Evolutionary conservation across 2,797 vertebrate species (phyloP).

Genomic region (Cygnus olor): DNA sequence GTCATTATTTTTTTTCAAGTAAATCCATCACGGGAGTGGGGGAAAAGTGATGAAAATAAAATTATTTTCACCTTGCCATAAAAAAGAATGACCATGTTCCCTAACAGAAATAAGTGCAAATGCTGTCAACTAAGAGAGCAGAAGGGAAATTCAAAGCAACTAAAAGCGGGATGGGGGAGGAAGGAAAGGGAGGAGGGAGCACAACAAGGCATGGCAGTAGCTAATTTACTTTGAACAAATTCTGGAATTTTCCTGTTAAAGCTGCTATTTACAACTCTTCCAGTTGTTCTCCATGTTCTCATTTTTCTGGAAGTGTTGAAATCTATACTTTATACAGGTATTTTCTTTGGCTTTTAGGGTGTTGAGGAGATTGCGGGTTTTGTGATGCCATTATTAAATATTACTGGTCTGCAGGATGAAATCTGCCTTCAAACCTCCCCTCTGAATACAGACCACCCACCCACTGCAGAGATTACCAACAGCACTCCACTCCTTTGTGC

Average conservation of each 20-base stretch:
- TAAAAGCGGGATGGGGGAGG: slow-evolving; percentile 23
- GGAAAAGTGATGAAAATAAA: slow-evolving; percentile 81
- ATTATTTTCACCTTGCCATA: slow-evolving; percentile 84
- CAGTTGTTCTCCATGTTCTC: slow-evolving; percentile 10
- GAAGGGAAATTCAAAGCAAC: slow-evolving; percentile 78
- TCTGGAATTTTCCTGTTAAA: slow-evolving; percentile 63
- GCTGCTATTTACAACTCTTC: slow-evolving; percentile 33
- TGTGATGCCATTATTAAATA: slow-evolving; percentile 14
- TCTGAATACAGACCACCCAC: slow-evolving; percentile 66
- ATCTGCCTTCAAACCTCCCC: slow-evolving; percentile 30
- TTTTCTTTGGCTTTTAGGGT: slow-evolving; percentile 46
- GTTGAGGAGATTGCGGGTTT: neutral
- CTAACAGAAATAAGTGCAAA: slow-evolving; percentile 84
- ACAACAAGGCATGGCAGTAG: slow-evolving; percentile 3
- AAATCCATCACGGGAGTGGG: slow-evolving; percentile 81
- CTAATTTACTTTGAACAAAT: slow-evolving; percentile 62
- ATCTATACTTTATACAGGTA: neutral
- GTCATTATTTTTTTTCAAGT: slow-evolving; percentile 84
- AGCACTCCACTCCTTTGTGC: slow-evolving; percentile 32
- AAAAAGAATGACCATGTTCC: slow-evolving; percentile 80
- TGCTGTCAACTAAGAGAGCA: slow-evolving; percentile 80
- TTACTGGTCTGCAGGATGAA: slow-evolving; percentile 19
- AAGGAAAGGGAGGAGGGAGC: slow-evolving; percentile 31
- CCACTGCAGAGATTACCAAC: neutral
- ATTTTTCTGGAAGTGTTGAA: slow-evolving; percentile 17